Conservation (phyloP, 2,888 invertebrate genomes). For the Synergus umbraculus region DNA sequence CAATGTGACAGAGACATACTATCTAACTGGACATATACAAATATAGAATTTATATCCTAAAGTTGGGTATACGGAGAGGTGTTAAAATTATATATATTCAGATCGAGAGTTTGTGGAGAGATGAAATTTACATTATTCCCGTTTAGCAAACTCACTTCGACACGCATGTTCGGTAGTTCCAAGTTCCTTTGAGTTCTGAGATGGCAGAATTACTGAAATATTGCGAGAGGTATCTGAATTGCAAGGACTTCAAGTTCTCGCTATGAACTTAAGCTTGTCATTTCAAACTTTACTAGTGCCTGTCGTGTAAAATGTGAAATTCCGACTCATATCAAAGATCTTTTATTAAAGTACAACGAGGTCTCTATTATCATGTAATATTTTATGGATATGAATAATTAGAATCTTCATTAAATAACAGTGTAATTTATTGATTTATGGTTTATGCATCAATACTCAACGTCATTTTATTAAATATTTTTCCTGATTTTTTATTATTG, state of each 20-base stretch:
- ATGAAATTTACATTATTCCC: slow-evolving; percentile 32
- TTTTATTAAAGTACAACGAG: neutral
- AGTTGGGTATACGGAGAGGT: neutral
- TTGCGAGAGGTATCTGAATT: neutral
- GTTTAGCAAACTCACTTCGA: slow-evolving; percentile 24
- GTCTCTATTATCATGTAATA: neutral
- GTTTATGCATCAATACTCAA: too few relatives aligned
- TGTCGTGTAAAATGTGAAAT: neutral
- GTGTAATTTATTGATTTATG: too few relatives aligned
- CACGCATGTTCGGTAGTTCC: slow-evolving; percentile 4
- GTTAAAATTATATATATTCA: slow-evolving; percentile 20
- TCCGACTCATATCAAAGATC: neutral
- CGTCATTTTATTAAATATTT: neutral
- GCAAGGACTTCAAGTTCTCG: slow-evolving; percentile 12
- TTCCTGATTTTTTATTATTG: neutral
- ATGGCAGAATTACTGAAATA: slow-evolving; percentile 24
- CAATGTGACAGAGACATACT: neutral
- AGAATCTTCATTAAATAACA: too few relatives aligned
- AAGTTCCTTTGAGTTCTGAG: neutral
- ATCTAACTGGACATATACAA: neutral
- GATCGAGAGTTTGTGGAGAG: too few relatives aligned
- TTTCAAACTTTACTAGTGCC: slow-evolving; percentile 6
- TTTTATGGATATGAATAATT: too few relatives aligned
- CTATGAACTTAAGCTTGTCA: neutral
- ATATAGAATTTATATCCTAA: neutral